phyloP scores from a whole-genome alignment of 2,113 vertebrate genomes.

The Zosterops japonicus region DNA sequence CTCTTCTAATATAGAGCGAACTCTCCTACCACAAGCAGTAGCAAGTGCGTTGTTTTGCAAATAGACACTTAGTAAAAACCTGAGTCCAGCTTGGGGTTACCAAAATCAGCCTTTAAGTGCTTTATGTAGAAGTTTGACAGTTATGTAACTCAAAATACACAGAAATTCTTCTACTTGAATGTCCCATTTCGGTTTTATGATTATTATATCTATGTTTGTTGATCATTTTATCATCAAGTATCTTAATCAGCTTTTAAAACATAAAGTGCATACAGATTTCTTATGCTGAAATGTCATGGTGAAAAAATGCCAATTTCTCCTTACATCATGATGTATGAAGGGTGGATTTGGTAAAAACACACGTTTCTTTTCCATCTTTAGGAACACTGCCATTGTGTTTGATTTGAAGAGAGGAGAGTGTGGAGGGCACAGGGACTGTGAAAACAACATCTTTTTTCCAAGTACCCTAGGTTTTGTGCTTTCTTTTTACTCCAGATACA shows the following conservation, averaged over 20 bases:
- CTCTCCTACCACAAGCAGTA: neutral
- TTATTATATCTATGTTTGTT: neutral
- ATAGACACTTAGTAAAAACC: neutral
- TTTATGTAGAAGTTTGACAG: neutral
- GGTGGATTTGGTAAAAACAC: neutral
- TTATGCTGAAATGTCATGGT: neutral
- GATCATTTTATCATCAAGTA: neutral
- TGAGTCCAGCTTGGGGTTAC: neutral
- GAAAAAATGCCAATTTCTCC: neutral
- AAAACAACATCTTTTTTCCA: neutral
- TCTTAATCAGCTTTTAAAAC: neutral
- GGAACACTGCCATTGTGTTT: neutral
- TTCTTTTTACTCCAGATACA: neutral
- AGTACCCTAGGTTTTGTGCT: neutral
- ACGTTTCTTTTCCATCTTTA: neutral
- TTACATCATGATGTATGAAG: neutral
- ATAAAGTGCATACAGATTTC: neutral
- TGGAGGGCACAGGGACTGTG: neutral
- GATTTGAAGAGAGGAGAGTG: neutral
- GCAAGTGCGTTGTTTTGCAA: neutral
- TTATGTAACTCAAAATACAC: neutral
- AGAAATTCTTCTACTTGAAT: neutral
- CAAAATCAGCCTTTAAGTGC: neutral
- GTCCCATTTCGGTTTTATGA: accelerated
- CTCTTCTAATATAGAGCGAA: neutral